These are phyloP conservation scores for Tinamus major DNA, from an alignment of 2,797 vertebrate genomes.

Conservation along the genomic window DNA sequence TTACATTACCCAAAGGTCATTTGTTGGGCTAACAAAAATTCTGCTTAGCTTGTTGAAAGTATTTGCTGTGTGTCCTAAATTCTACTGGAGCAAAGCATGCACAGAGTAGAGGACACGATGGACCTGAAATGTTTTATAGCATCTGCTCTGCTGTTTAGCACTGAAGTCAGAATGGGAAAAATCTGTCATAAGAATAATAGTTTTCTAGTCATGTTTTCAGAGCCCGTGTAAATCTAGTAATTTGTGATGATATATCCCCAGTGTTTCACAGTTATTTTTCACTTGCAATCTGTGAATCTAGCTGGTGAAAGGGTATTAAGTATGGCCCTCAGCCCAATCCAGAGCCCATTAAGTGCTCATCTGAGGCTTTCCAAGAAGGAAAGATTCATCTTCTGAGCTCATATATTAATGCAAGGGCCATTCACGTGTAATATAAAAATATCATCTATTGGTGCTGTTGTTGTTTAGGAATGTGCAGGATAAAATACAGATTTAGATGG, in stretches of 20 bases:
- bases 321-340: background rate
- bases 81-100: background rate
- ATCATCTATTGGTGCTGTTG: background rate
- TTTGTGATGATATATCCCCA: background rate
- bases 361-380: background rate
- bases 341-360: background rate
- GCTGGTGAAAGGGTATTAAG: background rate
- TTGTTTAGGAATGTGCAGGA: background rate
- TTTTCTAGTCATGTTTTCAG: background rate
- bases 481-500: slow-evolving; percentile 1
- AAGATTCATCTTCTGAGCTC: background rate
- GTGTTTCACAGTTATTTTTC: slow-evolving; percentile 33
- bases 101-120: background rate
- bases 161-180: background rate
- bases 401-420: background rate
- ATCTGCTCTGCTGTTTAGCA: slow-evolving; percentile 16
- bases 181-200: background rate
- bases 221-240: slow-evolving; percentile 19
- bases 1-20: background rate
- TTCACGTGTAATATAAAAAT: background rate
- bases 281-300: background rate
- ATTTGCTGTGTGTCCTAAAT: background rate
- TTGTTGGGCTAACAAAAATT: background rate
- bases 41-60: background rate
- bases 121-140: slow-evolving; percentile 2